Evolutionary conservation across 2,113 vertebrate species (phyloP).

Genomic region (Sphaerodactylus townsendi): DNA sequence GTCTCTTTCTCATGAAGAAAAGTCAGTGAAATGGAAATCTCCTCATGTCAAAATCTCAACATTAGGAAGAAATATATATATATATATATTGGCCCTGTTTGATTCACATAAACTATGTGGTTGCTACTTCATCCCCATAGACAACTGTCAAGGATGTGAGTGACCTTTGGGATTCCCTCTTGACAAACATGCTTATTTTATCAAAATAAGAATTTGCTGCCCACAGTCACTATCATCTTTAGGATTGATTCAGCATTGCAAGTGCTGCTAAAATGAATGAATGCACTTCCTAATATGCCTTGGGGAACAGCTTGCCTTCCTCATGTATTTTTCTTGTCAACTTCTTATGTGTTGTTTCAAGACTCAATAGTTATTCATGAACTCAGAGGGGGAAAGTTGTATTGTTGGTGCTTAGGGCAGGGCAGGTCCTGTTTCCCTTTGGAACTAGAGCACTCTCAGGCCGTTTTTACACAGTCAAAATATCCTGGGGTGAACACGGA

Average conservation of each 20-base stretch:
- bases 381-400: not conserved
- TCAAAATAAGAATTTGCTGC: conserved; percentile 57
- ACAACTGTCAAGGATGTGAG: conserved; percentile 58
- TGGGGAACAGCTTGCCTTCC: conserved; percentile 56
- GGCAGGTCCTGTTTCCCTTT: conserved; percentile 17
- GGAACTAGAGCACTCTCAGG: conserved; percentile 24
- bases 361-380: conserved; percentile 22
- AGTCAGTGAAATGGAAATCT: conserved; percentile 47
- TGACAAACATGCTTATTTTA: conserved; percentile 63
- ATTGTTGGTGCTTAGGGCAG: not conserved
- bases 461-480: too few species aligned
- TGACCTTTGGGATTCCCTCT: conserved; percentile 59
- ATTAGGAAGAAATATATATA: conserved; percentile 32
- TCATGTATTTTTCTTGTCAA: conserved; percentile 26
- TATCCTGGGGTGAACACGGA: too few species aligned
- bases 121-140: conserved; percentile 55
- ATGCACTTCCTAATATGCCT: conserved; percentile 52
- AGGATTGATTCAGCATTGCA: conserved; percentile 61
- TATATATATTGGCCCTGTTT: conserved; percentile 54
- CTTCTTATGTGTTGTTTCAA: conserved; percentile 48
- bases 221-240: conserved; percentile 58
- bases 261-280: conserved; percentile 58
- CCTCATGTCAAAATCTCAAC: conserved; percentile 50
- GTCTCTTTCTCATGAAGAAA: conserved; percentile 39
- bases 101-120: conserved; percentile 57